Conservation (phyloP, 2,888 invertebrate species). For the Pachycephus smyrnensis region DNA sequence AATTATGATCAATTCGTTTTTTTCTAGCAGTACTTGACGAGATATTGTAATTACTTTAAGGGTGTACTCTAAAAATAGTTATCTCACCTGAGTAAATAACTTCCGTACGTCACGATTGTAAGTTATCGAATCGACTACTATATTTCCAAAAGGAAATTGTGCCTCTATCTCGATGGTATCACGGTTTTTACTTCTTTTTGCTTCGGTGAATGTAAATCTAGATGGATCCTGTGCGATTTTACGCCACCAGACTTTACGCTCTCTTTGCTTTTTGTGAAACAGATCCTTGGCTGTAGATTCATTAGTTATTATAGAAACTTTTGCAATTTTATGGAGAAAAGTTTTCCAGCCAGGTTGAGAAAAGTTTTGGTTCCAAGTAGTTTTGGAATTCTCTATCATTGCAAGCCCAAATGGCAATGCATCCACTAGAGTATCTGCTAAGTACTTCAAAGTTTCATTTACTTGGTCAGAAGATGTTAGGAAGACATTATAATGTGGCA, state of each 20-base stretch:
- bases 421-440: slow-evolving; percentile 33
- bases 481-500: slow-evolving; percentile 69
- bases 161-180: slow-evolving; percentile 75
- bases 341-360: slow-evolving; percentile 23
- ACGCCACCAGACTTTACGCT: slow-evolving; percentile 88
- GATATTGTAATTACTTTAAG: not conserved
- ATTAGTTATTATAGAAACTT: slow-evolving; percentile 45
- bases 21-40: not conserved
- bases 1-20: not conserved
- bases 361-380: slow-evolving; percentile 44
- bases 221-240: slow-evolving; percentile 76
- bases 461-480: slow-evolving; percentile 45
- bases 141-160: slow-evolving; percentile 73
- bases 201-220: slow-evolving; percentile 75
- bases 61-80: slow-evolving; percentile 1
- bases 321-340: slow-evolving; percentile 45
- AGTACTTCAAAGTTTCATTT: slow-evolving; percentile 35
- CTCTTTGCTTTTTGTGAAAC: slow-evolving; percentile 81
- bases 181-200: slow-evolving; percentile 63
- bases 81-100: slow-evolving; percentile 40
- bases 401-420: slow-evolving; percentile 54
- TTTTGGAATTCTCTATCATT: slow-evolving; percentile 43
- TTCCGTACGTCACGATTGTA: slow-evolving; percentile 41
- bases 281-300: slow-evolving; percentile 71
- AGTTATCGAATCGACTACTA: slow-evolving; percentile 74